phyloP scores from a whole-genome alignment of 2,113 vertebrate species.

The Gallinago undulata region DNA sequence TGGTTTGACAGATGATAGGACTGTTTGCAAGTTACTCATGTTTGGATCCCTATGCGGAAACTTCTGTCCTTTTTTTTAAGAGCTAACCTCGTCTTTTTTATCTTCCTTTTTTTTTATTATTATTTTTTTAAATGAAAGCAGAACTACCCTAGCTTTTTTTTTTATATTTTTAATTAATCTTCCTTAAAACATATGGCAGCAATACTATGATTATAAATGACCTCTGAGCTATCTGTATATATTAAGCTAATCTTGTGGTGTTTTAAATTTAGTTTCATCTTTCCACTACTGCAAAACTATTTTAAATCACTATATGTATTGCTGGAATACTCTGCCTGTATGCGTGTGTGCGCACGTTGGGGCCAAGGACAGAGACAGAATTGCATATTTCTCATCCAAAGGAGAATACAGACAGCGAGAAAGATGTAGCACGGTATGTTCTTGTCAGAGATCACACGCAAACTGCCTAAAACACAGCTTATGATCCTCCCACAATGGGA shows the following conservation, averaged over 20 bases:
- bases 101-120: not conserved
- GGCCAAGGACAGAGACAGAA: not conserved
- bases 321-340: not conserved
- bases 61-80: not conserved
- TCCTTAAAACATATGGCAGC: not conserved
- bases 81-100: not conserved
- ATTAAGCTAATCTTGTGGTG: not conserved
- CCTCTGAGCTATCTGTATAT: not conserved
- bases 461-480: conserved; percentile 27
- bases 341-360: accelerated
- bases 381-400: not conserved
- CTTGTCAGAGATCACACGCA: conserved; percentile 48
- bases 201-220: not conserved
- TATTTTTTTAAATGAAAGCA: not conserved
- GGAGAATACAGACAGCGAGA: not conserved
- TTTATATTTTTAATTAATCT: not conserved
- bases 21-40: conserved; percentile 1
- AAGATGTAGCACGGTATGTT: conserved; percentile 9
- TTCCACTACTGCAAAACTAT: not conserved
- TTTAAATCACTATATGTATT: not conserved
- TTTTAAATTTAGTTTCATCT: not conserved
- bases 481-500: conserved; percentile 51
- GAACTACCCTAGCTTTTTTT: not conserved
- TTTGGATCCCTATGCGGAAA: not conserved
- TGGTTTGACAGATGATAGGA: conserved; percentile 15